Percentiles rank a stretch among this genome's conserved stretches.
These are phyloP conservation scores for Baccha elongata DNA, from an alignment of 2,888 invertebrate genomes.

Conservation along the genomic window DNA sequence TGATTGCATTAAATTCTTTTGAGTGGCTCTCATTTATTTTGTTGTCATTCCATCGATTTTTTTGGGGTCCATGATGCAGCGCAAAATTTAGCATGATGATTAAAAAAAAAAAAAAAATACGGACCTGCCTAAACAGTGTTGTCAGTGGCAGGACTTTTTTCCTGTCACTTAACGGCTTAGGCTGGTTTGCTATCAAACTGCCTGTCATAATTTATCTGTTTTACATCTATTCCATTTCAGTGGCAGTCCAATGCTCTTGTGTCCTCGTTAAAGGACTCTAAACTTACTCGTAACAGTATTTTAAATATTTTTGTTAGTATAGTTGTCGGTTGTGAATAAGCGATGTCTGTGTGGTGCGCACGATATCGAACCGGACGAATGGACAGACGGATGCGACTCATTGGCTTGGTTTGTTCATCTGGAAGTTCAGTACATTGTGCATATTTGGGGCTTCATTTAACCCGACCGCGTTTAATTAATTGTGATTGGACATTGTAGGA, in stretches of 20 bases:
- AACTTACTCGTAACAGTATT: conserved; percentile 22
- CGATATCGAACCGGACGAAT: background rate
- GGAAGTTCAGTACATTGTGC: conserved; percentile 63
- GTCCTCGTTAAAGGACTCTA: conserved; percentile 38
- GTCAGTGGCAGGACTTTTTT: conserved; percentile 33
- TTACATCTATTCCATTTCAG: conserved; percentile 37
- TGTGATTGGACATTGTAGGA: conserved; percentile 40
- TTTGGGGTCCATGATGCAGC: conserved; percentile 20
- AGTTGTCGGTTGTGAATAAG: conserved; percentile 1
- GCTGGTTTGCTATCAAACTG: conserved; percentile 42
- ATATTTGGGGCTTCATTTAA: conserved; percentile 70
- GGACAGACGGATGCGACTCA: conserved; percentile 42
- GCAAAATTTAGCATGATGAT: conserved; percentile 2
- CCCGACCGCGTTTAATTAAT: conserved; percentile 70
- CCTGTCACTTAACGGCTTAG: conserved; percentile 43
- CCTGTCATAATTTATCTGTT: conserved; percentile 50
- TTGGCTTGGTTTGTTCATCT: conserved; percentile 68
- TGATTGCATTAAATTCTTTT: conserved; percentile 55
- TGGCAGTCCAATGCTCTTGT: conserved; percentile 18
- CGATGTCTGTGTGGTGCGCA: conserved; percentile 5
- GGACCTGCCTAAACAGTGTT: conserved; percentile 47
- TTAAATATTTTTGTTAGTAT: conserved; percentile 53
- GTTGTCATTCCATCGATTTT: conserved; percentile 22
- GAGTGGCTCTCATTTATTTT: conserved; percentile 1
- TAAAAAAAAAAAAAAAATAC: conserved; percentile 17